These are phyloP conservation scores for Chrysaora quinquecirrha DNA, from an alignment of 30 jellyfish, hydroid and myxozoan genomes.

Conservation along the genomic window DNA sequence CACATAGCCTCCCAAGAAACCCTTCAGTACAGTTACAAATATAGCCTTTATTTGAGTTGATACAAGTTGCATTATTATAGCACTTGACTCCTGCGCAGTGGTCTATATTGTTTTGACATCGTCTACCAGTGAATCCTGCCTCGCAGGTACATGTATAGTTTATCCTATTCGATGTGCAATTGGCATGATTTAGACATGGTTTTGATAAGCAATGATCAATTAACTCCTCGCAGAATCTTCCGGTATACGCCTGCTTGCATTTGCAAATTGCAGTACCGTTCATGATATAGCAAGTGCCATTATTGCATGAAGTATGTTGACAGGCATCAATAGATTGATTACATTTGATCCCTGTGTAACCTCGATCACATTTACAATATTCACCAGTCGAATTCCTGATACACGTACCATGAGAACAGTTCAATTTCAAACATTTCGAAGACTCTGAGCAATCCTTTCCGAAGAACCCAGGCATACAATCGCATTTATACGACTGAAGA, in stretches of 20 bases:
- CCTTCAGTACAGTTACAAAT: constrained; percentile 46
- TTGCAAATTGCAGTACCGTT: constrained; percentile 13
- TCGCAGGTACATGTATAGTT: constrained; percentile 38
- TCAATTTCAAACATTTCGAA: background rate
- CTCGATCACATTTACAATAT: constrained; percentile 6
- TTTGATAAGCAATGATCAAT: constrained; percentile 8
- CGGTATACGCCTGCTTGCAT: constrained; percentile 42
- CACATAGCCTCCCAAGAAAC: constrained; percentile 50
- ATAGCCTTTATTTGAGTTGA: constrained; percentile 4
- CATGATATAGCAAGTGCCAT: constrained; percentile 35
- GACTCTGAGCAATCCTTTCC: constrained; percentile 27
- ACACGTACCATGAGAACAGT: constrained; percentile 17
- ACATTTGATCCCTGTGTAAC: background rate
- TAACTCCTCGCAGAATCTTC: constrained; percentile 18
- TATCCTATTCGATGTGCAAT: constrained; percentile 26
- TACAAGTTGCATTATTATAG: constrained; percentile 49
- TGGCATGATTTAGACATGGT: constrained; percentile 49
- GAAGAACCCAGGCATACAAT: constrained; percentile 14
- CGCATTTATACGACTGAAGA: constrained; percentile 6
- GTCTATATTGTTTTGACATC: constrained; percentile 32
- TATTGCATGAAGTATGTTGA: background rate
- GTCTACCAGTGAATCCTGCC: constrained; percentile 9
- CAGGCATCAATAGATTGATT: background rate
- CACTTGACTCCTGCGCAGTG: constrained; percentile 44
- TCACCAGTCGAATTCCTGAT: constrained; percentile 27